Conservation (phyloP, 92 coral and sea anemone species). For the Anthopleura xanthogrammica region DNA sequence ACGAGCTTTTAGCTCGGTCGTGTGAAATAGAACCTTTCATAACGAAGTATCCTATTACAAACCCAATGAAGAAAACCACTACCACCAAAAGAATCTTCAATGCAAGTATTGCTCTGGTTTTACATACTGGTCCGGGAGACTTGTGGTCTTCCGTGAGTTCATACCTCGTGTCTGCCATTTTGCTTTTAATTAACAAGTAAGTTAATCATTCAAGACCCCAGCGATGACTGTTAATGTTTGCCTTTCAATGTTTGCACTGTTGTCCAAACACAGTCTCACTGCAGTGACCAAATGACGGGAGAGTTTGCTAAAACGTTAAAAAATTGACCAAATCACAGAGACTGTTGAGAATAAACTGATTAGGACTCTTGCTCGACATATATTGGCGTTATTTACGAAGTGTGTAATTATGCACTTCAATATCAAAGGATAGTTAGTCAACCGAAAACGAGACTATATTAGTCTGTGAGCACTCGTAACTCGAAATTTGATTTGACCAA, state of each 20-base stretch:
- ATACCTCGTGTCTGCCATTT: background rate
- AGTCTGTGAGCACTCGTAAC: too few species aligned
- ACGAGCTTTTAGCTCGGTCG: background rate
- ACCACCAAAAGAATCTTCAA: conserved; percentile 41
- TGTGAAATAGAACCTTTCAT: conserved; percentile 13
- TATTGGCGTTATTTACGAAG: too few species aligned
- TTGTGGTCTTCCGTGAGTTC: background rate
- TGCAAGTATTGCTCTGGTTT: conserved; percentile 16
- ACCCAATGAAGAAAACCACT: conserved; percentile 58
- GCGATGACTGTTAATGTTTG: too few species aligned
- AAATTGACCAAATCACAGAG: too few species aligned
- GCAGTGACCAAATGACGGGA: background rate
- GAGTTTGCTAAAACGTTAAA: background rate
- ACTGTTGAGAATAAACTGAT: too few species aligned
- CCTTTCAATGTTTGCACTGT: background rate
- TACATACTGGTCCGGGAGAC: background rate
- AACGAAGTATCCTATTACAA: conserved; percentile 61
- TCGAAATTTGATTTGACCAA: too few species aligned
- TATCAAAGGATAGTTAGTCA: too few species aligned
- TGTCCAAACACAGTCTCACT: background rate
- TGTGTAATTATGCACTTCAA: too few species aligned
- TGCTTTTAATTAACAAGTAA: background rate
- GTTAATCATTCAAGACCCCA: background rate
- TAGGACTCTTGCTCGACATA: too few species aligned
- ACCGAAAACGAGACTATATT: too few species aligned